Percentiles rank a stretch among this genome's conserved stretches.
These are phyloP conservation scores for Lates calcarifer DNA, from an alignment of 2,113 vertebrate genomes.

Conservation along the genomic window DNA sequence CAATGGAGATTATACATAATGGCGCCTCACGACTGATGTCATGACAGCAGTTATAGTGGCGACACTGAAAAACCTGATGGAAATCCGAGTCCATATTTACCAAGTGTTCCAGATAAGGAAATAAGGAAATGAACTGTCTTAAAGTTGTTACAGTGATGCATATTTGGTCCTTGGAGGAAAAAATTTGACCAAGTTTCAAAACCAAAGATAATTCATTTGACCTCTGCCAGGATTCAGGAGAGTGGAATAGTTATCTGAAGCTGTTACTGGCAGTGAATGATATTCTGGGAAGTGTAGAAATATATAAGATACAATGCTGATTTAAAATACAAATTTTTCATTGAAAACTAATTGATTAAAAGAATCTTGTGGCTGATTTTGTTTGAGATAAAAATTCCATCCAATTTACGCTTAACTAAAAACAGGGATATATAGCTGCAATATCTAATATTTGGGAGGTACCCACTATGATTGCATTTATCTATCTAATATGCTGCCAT, in stretches of 20 bases:
- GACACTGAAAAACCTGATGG: background rate
- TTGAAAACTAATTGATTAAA: too few species aligned
- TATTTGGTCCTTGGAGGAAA: background rate
- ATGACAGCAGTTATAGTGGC: slow-evolving; percentile 9
- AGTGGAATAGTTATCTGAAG: background rate
- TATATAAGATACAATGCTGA: background rate
- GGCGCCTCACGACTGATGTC: slow-evolving; percentile 60
- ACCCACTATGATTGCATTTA: too few species aligned
- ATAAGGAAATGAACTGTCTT: too few species aligned
- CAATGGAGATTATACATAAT: slow-evolving; percentile 72
- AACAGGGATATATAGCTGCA: background rate
- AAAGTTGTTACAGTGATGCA: background rate
- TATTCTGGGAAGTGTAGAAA: background rate
- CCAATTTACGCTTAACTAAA: background rate
- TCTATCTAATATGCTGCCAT: too few species aligned
- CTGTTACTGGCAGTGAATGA: background rate
- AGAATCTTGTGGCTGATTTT: too few species aligned
- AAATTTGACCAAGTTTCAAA: background rate
- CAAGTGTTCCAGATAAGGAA: background rate
- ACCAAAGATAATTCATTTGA: background rate
- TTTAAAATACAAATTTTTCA: too few species aligned
- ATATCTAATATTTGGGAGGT: background rate
- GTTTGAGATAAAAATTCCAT: background rate
- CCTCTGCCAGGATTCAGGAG: background rate
- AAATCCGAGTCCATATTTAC: background rate